These are phyloP conservation scores for Sebastes miniatus DNA, from an alignment of 2,797 vertebrate species.

Conservation along the genomic window DNA sequence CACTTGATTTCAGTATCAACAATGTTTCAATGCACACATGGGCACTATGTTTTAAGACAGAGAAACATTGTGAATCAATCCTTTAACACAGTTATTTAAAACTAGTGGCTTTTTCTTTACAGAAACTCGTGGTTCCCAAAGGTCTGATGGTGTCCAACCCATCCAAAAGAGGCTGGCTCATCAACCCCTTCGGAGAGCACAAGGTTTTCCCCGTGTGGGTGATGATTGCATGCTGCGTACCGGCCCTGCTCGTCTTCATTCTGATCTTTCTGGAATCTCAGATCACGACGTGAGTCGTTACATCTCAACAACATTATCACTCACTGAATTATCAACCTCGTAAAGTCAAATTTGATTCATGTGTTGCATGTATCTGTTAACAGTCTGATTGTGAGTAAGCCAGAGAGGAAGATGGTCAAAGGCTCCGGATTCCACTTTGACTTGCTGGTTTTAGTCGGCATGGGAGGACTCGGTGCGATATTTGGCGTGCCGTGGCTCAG, in stretches of 20 bases:
- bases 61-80: background rate
- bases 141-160: constrained; percentile 89
- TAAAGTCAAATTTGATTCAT: background rate
- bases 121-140: constrained; percentile 94
- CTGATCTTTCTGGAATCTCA: constrained; percentile 98
- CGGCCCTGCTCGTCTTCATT: constrained; percentile 94
- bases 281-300: constrained; percentile 93
- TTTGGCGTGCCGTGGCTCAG: constrained; percentile 98
- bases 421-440: constrained; percentile 97
- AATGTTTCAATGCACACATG: background rate
- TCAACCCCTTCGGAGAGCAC: constrained; percentile 86
- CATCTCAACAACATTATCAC: background rate
- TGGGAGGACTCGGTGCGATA: constrained; percentile 90
- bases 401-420: constrained; percentile 94
- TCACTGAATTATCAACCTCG: background rate
- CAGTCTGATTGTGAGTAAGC: constrained; percentile 96
- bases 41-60: background rate
- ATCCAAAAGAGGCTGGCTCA: constrained; percentile 86
- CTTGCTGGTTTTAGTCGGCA: constrained; percentile 91
- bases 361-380: background rate
- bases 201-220: constrained; percentile 84
- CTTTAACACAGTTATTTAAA: background rate
- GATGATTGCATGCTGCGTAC: constrained; percentile 89
- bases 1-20: background rate
- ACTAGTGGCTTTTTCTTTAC: constrained; percentile 3